These are phyloP conservation scores for Coleophora flavipennella DNA, from an alignment of 2,888 invertebrate species.

Conservation along the genomic window DNA sequence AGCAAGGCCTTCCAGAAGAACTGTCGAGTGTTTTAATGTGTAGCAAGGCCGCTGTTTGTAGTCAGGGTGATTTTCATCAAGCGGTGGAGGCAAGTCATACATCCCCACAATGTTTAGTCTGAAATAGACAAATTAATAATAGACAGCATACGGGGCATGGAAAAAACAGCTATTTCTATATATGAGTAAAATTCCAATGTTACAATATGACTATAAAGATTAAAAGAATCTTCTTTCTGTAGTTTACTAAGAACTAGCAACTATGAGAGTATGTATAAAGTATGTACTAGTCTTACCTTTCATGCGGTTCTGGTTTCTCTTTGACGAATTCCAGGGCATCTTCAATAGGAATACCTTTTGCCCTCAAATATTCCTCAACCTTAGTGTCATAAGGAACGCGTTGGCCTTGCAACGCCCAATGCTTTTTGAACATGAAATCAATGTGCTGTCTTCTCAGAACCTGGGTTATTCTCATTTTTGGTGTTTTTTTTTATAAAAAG, in stretches of 20 bases:
- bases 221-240: too few species aligned
- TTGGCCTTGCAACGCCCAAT: conserved; percentile 81
- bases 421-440: conserved; percentile 78
- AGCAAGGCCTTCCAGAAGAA: conserved; percentile 78
- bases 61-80: conserved; percentile 75
- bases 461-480: conserved; percentile 77
- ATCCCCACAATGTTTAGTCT: conserved; percentile 58
- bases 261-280: too few species aligned
- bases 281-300: conserved; percentile 31
- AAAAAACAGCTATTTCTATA: too few species aligned
- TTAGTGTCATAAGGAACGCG: conserved; percentile 70
- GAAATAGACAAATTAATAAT: too few species aligned
- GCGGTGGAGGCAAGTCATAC: conserved; percentile 42
- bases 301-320: conserved; percentile 40
- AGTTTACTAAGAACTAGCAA: too few species aligned
- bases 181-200: too few species aligned
- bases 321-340: conserved; percentile 75
- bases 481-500: conserved; percentile 2
- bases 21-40: conserved; percentile 73
- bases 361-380: conserved; percentile 65
- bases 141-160: too few species aligned
- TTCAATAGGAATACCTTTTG: conserved; percentile 73
- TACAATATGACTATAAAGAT: too few species aligned
- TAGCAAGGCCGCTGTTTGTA: conserved; percentile 76
- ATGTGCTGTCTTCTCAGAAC: conserved; percentile 78